Conservation (phyloP, 2,888 invertebrate species). For the Aphodius granarius region DNA sequence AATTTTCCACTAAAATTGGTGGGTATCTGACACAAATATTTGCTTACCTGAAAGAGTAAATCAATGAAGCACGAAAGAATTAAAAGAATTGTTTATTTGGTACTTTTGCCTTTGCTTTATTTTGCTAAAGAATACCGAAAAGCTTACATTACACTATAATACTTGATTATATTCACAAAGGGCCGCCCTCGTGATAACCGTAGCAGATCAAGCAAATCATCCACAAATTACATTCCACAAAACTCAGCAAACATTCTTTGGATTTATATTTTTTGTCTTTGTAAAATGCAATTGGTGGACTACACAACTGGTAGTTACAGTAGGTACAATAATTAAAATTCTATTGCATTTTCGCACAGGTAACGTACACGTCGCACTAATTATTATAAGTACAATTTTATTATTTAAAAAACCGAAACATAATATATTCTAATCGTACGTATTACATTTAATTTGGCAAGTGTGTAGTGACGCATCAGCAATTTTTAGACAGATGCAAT, state of each 20-base stretch:
- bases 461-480: slow-evolving; percentile 38
- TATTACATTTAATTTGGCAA: slow-evolving; percentile 40
- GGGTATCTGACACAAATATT: too few relatives aligned
- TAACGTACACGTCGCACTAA: not conserved
- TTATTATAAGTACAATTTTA: not conserved
- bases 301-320: not conserved
- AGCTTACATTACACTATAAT: slow-evolving; percentile 24
- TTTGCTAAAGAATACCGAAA: not conserved
- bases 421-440: not conserved
- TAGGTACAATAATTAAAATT: not conserved
- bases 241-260: not conserved
- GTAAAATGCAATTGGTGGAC: not conserved
- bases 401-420: not conserved
- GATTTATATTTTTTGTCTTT: not conserved
- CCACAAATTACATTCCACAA: not conserved
- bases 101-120: not conserved
- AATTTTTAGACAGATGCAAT: slow-evolving; percentile 21
- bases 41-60: too few relatives aligned
- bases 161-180: slow-evolving; percentile 12
- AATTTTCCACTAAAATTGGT: too few relatives aligned
- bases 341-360: not conserved
- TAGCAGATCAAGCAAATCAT: not conserved
- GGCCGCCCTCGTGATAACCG: not conserved
- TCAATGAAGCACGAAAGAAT: not conserved
- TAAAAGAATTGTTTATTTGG: not conserved